Conservation (phyloP, 2,888 invertebrate genomes). For the Ceratothoa steindachneri region DNA sequence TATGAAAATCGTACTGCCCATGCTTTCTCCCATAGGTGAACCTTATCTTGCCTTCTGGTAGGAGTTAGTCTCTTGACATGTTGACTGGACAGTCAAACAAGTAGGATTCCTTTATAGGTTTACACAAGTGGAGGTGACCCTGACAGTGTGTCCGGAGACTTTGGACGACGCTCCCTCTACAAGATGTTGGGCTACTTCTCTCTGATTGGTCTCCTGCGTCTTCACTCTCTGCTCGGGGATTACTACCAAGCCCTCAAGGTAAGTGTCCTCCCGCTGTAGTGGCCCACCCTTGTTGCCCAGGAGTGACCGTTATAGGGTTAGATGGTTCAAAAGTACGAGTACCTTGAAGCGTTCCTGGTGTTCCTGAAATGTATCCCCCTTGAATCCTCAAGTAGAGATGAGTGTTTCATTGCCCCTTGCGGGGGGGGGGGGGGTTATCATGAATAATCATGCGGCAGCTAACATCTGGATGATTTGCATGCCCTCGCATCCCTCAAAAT, state of each 20-base stretch:
- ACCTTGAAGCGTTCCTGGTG: neutral
- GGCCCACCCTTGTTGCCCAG: neutral
- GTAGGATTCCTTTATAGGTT: conserved; percentile 33
- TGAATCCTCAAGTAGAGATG: too few relatives aligned
- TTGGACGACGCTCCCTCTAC: conserved; percentile 91
- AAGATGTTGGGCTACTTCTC: conserved; percentile 99
- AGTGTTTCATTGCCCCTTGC: too few relatives aligned
- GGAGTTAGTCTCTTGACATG: too few relatives aligned
- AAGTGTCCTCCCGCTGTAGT: neutral
- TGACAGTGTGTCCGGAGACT: conserved; percentile 91
- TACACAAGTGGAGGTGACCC: conserved; percentile 82
- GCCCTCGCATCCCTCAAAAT: too few relatives aligned
- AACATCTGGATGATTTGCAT: too few relatives aligned
- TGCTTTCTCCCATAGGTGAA: too few relatives aligned
- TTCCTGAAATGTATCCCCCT: neutral
- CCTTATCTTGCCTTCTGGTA: too few relatives aligned
- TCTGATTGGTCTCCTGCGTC: conserved; percentile 85
- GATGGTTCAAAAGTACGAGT: neutral
- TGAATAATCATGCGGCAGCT: too few relatives aligned
- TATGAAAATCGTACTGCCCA: too few relatives aligned
- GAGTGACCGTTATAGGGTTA: neutral
- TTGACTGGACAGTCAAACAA: too few relatives aligned
- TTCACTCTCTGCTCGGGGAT: conserved; percentile 94
- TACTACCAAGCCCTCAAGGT: conserved; percentile 96
- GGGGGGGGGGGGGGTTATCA: too few relatives aligned